Evolutionary conservation across 2,888 invertebrate species (phyloP).

Genomic region (Latrodectus hesperus): DNA sequence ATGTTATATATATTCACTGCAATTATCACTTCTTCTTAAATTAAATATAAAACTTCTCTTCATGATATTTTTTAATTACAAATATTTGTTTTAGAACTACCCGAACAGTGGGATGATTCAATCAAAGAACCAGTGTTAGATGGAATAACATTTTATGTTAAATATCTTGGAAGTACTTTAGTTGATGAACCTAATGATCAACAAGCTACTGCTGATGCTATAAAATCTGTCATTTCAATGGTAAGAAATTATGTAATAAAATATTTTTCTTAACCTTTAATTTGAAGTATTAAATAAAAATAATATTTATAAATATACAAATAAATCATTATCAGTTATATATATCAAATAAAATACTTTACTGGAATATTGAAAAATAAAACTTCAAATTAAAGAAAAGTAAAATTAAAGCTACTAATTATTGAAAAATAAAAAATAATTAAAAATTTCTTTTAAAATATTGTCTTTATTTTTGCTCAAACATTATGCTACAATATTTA

Average conservation of each 20-base stretch:
- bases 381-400: too few species aligned
- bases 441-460: too few species aligned
- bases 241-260: constrained; percentile 74
- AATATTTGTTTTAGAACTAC: constrained; percentile 71
- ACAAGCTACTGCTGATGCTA: constrained; percentile 86
- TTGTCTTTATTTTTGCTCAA: too few species aligned
- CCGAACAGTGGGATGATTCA: constrained; percentile 72
- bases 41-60: background rate
- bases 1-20: background rate
- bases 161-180: constrained; percentile 86
- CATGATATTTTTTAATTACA: background rate
- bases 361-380: too few species aligned
- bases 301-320: too few species aligned
- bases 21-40: background rate
- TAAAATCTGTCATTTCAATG: constrained; percentile 85
- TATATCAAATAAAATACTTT: too few species aligned
- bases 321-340: too few species aligned
- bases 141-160: constrained; percentile 80
- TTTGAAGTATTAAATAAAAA: too few species aligned
- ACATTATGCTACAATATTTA: too few species aligned
- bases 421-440: too few species aligned
- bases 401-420: too few species aligned
- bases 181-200: constrained; percentile 85
- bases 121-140: constrained; percentile 74
- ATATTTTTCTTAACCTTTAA: background rate